Conservation (phyloP, 2,797 vertebrate species). For the Pteronotus mesoamericanus region DNA sequence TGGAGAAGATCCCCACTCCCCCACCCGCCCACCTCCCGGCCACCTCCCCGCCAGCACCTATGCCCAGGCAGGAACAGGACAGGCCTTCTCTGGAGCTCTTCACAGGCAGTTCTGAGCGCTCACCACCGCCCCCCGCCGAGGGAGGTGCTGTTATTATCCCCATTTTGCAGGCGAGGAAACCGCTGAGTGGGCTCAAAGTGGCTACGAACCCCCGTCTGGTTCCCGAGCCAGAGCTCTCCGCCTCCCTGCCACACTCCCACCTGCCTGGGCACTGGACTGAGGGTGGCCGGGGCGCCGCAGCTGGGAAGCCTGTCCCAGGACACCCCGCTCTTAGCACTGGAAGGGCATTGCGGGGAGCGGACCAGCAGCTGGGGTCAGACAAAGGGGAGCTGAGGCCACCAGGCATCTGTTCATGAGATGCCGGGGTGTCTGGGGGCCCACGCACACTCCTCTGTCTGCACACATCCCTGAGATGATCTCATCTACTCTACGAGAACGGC, state of each 20-base stretch:
- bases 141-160: background rate
- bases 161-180: background rate
- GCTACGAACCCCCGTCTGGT: background rate
- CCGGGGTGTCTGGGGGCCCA: background rate
- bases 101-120: background rate
- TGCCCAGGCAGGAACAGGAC: background rate
- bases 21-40: background rate
- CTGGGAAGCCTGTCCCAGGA: background rate
- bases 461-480: background rate
- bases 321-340: background rate
- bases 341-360: background rate
- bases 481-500: background rate
- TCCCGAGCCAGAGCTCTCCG: background rate
- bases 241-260: background rate
- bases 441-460: background rate
- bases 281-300: background rate
- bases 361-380: background rate
- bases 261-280: background rate
- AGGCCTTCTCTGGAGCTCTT: background rate
- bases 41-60: background rate
- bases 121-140: fast-evolving
- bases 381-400: background rate
- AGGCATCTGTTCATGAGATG: background rate
- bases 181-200: background rate
- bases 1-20: background rate